Evolutionary conservation across 2,113 vertebrate species (phyloP).

Genomic region (Cottus gobio): DNA sequence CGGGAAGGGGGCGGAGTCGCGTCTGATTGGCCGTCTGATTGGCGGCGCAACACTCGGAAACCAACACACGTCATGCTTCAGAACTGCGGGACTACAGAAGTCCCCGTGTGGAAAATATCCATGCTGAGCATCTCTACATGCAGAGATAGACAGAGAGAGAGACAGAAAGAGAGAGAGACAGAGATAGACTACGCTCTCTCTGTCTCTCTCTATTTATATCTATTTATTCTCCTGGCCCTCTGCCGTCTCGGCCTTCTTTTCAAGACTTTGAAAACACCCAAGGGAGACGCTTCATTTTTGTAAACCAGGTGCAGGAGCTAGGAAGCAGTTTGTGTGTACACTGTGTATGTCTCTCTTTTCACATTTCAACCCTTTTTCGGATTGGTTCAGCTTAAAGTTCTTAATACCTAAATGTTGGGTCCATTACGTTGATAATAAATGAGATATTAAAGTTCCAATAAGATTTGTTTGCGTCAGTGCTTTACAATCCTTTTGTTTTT

Average conservation of each 20-base stretch:
- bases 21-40: conserved; percentile 39
- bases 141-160: conserved; percentile 16
- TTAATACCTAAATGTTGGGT: background rate
- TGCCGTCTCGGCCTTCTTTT: conserved; percentile 48
- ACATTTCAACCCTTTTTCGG: too few relatives aligned
- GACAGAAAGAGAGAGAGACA: conserved; percentile 25
- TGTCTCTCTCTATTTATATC: too few relatives aligned
- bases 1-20: conserved; percentile 27
- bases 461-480: background rate
- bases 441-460: background rate
- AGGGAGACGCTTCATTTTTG: conserved; percentile 47
- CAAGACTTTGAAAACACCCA: conserved; percentile 29
- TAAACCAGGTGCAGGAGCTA: conserved; percentile 45
- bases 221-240: conserved; percentile 55
- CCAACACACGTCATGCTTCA: conserved; percentile 23
- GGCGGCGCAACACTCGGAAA: conserved; percentile 1
- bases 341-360: background rate
- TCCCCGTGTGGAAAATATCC: conserved; percentile 33
- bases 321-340: conserved; percentile 20
- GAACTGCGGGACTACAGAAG: conserved; percentile 29
- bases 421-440: background rate
- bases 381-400: too few relatives aligned
- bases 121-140: background rate
- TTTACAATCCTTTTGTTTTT: background rate
- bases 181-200: conserved; percentile 15